These are phyloP conservation scores for Sigmodon hispidus DNA, from an alignment of 2,113 vertebrate genomes.

Conservation along the genomic window DNA sequence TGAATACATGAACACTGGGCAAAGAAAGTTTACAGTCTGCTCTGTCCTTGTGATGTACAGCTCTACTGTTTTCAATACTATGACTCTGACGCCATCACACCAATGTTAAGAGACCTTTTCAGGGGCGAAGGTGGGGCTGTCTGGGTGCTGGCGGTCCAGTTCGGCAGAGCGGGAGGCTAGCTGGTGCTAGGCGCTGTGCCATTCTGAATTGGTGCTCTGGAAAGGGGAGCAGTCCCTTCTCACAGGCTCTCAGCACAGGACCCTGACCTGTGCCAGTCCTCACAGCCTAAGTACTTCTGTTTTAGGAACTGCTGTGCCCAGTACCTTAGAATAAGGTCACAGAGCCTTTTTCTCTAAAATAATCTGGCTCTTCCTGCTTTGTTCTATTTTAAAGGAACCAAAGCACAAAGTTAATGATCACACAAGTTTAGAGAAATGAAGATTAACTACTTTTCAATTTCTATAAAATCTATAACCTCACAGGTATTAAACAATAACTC, in stretches of 20 bases:
- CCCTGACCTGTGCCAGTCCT: too few relatives aligned
- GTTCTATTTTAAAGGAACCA: neutral
- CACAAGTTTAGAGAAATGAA: neutral
- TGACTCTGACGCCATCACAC: neutral
- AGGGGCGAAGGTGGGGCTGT: neutral
- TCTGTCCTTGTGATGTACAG: neutral
- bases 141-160: neutral
- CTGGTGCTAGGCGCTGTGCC: neutral
- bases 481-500: neutral
- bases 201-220: neutral
- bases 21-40: neutral
- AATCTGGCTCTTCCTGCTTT: neutral
- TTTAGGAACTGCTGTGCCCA: neutral
- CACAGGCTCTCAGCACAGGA: neutral
- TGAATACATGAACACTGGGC: neutral
- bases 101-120: neutral
- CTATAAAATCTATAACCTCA: conserved; percentile 16
- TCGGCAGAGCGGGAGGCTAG: neutral
- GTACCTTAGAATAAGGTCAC: neutral
- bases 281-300: neutral
- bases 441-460: neutral
- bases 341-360: conserved; percentile 6
- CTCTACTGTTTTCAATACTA: conserved; percentile 25
- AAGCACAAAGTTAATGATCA: neutral
- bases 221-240: neutral